Evolutionary conservation across 92 coral and sea anemone genomes (phyloP).

Genomic region (Palythoa caribaeorum): DNA sequence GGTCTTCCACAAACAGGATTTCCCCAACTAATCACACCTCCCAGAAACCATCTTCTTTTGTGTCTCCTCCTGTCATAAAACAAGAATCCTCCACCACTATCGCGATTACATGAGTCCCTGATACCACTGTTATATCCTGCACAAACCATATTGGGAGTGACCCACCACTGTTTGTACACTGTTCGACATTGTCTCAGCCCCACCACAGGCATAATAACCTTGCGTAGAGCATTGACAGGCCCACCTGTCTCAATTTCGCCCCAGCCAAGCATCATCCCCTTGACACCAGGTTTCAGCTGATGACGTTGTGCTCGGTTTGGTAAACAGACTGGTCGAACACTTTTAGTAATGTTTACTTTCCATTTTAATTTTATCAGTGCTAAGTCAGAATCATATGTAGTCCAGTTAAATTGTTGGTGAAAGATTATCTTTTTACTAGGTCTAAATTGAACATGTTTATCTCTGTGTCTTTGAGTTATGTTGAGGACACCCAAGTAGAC

Average conservation of each 20-base stretch:
- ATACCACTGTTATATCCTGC: slow-evolving; percentile 74
- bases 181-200: slow-evolving; percentile 68
- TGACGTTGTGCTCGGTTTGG: slow-evolving; percentile 86
- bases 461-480: slow-evolving; percentile 61
- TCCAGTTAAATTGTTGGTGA: slow-evolving; percentile 87
- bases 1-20: slow-evolving; percentile 85
- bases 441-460: slow-evolving; percentile 78
- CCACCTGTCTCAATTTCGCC: slow-evolving; percentile 72
- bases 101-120: slow-evolving; percentile 84
- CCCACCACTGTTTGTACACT: slow-evolving; percentile 81
- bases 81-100: slow-evolving; percentile 97
- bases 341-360: slow-evolving; percentile 85
- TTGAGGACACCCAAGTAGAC: slow-evolving; percentile 87
- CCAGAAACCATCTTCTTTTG: slow-evolving; percentile 86
- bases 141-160: slow-evolving; percentile 94
- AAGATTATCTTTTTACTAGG: slow-evolving; percentile 69
- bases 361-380: slow-evolving; percentile 82
- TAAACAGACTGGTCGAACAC: slow-evolving; percentile 91
- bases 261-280: slow-evolving; percentile 95
- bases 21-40: slow-evolving; percentile 98
- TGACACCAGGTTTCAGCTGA: slow-evolving; percentile 66
- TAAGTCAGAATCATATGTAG: slow-evolving; percentile 84
- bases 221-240: slow-evolving; percentile 65
- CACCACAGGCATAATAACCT: slow-evolving; percentile 86
- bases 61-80: slow-evolving; percentile 71